A percentile compares a stretch with the other conserved stretches of the same genome.
These are phyloP conservation scores for Sesamia inferens DNA, from an alignment of 2,888 invertebrate species.

Conservation along the genomic window DNA sequence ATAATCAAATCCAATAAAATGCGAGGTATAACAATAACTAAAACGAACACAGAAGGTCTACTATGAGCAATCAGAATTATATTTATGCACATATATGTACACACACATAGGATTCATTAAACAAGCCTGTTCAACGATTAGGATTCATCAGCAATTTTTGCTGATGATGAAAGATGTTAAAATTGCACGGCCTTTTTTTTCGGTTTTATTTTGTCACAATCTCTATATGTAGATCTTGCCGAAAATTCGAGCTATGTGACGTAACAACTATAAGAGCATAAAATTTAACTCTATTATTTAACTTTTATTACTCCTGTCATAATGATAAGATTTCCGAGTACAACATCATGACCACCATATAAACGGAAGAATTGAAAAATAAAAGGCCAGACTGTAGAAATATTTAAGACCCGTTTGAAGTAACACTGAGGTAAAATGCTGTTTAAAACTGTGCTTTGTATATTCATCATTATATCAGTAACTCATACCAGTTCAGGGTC, in stretches of 20 bases:
- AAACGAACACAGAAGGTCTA: background rate
- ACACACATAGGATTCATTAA: background rate
- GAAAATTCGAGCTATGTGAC: no score
- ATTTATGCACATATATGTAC: background rate
- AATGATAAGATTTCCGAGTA: background rate
- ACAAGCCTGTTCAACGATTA: background rate
- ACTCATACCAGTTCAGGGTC: no score
- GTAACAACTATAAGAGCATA: background rate
- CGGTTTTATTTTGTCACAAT: background rate
- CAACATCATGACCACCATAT: no score
- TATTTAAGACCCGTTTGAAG: no score
- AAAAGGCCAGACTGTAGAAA: background rate
- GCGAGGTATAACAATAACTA: background rate
- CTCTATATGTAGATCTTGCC: no score
- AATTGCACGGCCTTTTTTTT: background rate
- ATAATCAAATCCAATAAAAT: slow-evolving; percentile 33
- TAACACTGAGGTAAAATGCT: background rate
- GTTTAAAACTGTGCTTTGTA: background rate
- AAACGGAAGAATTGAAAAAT: background rate
- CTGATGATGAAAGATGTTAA: no score
- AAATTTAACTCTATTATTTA: background rate
- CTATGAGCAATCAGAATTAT: background rate
- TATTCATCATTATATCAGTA: no score
- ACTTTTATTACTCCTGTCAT: background rate
- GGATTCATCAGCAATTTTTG: no score